Evolutionary conservation across 2,113 vertebrate species (phyloP).

Genomic region (Oxyruncus cristatus): DNA sequence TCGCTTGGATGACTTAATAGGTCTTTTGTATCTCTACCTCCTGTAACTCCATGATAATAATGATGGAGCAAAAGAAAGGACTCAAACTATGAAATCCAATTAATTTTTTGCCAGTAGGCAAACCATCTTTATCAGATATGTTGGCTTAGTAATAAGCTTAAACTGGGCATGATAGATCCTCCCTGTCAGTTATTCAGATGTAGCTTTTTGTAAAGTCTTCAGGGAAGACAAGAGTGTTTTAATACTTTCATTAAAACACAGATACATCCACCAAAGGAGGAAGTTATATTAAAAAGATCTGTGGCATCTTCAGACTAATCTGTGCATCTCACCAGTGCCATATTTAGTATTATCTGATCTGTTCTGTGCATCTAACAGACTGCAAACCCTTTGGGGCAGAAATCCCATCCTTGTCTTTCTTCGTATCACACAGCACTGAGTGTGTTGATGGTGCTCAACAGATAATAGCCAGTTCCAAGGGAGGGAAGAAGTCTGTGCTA

Average conservation of each 20-base stretch:
- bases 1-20: conserved; percentile 42
- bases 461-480: conserved; percentile 17
- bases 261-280: conserved; percentile 47
- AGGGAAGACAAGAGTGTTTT: conserved; percentile 59
- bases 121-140: conserved; percentile 61
- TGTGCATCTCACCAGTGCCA: neutral
- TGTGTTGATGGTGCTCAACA: neutral
- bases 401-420: conserved; percentile 5
- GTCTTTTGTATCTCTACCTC: conserved; percentile 42
- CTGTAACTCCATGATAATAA: conserved; percentile 61
- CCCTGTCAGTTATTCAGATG: conserved; percentile 67
- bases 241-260: conserved; percentile 58
- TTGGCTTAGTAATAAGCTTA: conserved; percentile 60
- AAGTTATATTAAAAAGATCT: conserved; percentile 49
- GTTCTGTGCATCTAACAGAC: conserved; percentile 39
- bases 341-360: conserved; percentile 47
- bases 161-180: conserved; percentile 64
- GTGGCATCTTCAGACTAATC: conserved; percentile 49
- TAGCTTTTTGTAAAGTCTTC: conserved; percentile 59
- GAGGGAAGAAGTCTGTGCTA: neutral
- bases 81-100: conserved; percentile 64
- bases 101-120: conserved; percentile 67
- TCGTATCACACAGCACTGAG: neutral
- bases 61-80: conserved; percentile 9
- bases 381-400: conserved; percentile 49